phyloP scores from a whole-genome alignment of 2,113 vertebrate genomes.

The Columbina picui region DNA sequence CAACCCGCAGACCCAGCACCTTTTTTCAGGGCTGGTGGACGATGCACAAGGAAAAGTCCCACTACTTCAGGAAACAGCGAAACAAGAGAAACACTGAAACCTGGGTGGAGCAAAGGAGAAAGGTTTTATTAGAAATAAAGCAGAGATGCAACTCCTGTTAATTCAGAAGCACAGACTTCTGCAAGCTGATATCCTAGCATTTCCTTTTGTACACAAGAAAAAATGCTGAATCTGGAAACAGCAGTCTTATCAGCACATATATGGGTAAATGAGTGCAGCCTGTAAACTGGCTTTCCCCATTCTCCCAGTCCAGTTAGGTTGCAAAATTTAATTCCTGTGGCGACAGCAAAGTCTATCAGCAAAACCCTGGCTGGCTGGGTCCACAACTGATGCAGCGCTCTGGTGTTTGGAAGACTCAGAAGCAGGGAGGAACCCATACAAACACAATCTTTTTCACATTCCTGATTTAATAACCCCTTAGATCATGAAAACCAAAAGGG shows the following conservation, averaged over 20 bases:
- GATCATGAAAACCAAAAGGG: not conserved
- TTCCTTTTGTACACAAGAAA: not conserved
- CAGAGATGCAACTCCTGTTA: not conserved
- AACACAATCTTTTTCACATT: not conserved
- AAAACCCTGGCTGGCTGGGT: not conserved
- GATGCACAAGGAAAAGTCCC: not conserved
- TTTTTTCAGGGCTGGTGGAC: not conserved
- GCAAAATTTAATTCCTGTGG: not conserved
- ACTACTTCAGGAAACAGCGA: not conserved
- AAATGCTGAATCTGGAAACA: not conserved
- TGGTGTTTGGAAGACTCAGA: not conserved
- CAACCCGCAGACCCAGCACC: accelerated
- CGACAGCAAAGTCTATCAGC: not conserved
- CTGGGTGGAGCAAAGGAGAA: not conserved
- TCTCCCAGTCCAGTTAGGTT: not conserved
- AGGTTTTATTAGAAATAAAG: not conserved
- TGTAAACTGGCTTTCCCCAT: not conserved
- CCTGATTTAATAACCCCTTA: not conserved
- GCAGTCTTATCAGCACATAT: not conserved
- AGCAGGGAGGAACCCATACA: not conserved
- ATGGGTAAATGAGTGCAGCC: not conserved
- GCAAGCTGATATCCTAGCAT: not conserved
- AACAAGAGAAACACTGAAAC: not conserved
- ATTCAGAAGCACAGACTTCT: not conserved
- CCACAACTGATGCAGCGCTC: not conserved